Evolutionary conservation across 2,888 invertebrate genomes (phyloP), one percentile per base, ranked within the genome.

Genomic region (Hyposoter dolosus): DNA sequence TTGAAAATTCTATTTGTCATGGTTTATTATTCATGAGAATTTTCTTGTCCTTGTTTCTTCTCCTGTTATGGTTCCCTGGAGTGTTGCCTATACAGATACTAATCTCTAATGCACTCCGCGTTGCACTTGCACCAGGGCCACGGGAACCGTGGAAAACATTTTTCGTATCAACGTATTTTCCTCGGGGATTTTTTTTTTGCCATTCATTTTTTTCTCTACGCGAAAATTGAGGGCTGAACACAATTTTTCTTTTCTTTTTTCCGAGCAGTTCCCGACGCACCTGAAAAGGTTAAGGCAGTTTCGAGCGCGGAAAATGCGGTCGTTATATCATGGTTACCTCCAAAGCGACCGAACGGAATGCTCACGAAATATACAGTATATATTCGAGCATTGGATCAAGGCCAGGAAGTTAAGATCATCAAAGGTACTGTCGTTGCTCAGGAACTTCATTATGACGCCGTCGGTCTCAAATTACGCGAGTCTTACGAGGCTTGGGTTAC

Each of bases 261-360:
- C 72, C 32, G 81, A 77, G 28, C 85, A 96, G 96, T 95, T 87
- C 95, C 96, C 65, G 96, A 95, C 88, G 95, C 95, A 19, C 96
- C 96, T 1, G 95, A 96, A 83, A 95, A 95, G 81, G 95, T 96
- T 1, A 96, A 96, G 90, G 95, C 96, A 0, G 94, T 96, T 23
- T 95, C 95, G 0, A 95, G 95, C 87, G 95, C 95, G 50, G 95
- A 95, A 88, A 95, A 95, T 68, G 95, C 95, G 15, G 95, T 96
- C 28, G 94, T 96, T 82, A 95, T 96, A 50, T 95, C 96, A 82
- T 96, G 96, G 96, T 93, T 95, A 85, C 95, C 96, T n/a, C 96
- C 96, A 3, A 92, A 95, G 28, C 94, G 95, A 17, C 95, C 95
- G 0, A 96, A 96, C 91, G 96, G 97, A 1, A 91, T 95, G 82